Conservation (phyloP, 2,113 vertebrate species). For the Delphinus delphis region DNA sequence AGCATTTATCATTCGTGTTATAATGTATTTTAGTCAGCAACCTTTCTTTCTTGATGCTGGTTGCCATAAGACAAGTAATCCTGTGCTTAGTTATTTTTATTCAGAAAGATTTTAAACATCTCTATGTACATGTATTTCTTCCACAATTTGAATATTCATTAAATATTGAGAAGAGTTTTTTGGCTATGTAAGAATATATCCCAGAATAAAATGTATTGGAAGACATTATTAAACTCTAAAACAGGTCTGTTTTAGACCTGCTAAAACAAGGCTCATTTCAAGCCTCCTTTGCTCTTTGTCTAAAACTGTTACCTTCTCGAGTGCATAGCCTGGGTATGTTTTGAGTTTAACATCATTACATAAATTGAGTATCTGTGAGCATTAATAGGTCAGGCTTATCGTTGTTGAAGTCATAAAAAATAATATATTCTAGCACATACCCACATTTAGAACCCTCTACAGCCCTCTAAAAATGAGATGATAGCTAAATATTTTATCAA, state of each 20-base stretch:
- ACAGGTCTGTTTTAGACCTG: background rate
- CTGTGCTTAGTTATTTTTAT: constrained; percentile 37
- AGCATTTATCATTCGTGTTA: background rate
- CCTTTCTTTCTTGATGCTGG: background rate
- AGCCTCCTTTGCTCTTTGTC: background rate
- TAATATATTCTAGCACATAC: background rate
- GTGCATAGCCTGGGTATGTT: background rate
- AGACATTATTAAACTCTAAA: background rate
- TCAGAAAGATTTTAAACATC: constrained; percentile 46
- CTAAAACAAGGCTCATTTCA: background rate
- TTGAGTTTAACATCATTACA: background rate
- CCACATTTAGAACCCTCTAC: background rate
- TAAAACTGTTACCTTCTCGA: background rate
- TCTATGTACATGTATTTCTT: constrained; percentile 40
- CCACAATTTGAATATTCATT: constrained; percentile 42
- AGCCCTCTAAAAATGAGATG: background rate
- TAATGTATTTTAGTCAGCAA: background rate
- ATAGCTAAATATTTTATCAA: background rate
- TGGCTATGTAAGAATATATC: background rate
- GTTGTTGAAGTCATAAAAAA: background rate
- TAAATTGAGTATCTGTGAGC: background rate
- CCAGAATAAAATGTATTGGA: background rate
- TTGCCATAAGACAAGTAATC: constrained; percentile 19
- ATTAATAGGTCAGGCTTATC: background rate
- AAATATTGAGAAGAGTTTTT: constrained; percentile 25